Percentiles rank a stretch among this genome's conserved stretches.
Conservation (phyloP, 1,140 invertebrate genomes). For the Fopius arisanus region DNA sequence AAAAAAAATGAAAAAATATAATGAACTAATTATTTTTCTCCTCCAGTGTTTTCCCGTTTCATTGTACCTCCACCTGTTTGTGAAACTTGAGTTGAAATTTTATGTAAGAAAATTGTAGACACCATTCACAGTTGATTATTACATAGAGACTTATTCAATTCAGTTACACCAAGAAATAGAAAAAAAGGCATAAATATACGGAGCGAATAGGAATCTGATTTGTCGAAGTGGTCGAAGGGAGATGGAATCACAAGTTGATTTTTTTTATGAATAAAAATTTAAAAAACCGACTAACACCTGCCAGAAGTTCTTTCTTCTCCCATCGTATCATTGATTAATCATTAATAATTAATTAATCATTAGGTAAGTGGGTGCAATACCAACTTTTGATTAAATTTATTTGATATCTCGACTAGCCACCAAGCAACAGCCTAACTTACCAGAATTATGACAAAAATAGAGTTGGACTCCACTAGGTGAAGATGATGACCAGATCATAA, state of each 20-base stretch:
- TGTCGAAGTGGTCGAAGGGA: neutral
- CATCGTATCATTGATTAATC: no score
- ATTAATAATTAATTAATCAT: no score
- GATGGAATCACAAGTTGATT: neutral
- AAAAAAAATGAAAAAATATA: neutral
- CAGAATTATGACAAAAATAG: no score
- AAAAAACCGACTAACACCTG: conserved; percentile 37
- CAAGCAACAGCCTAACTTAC: no score
- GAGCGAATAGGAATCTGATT: no score
- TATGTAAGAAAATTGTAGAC: conserved; percentile 26
- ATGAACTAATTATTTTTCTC: conserved; percentile 34
- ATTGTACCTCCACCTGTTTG: conserved; percentile 17
- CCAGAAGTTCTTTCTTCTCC: neutral
- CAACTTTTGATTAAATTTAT: no score
- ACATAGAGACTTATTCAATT: neutral
- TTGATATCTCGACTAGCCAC: no score
- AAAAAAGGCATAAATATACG: neutral
- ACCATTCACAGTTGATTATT: neutral
- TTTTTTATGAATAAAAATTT: conserved; percentile 15
- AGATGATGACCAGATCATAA: no score
- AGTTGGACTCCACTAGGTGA: no score
- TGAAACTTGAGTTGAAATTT: neutral
- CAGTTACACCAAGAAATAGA: neutral
- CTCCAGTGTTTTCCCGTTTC: conserved; percentile 13
- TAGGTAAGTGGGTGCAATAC: no score